Evolutionary conservation across 2,888 invertebrate genomes (phyloP).

Genomic region (Byasa hedistus): DNA sequence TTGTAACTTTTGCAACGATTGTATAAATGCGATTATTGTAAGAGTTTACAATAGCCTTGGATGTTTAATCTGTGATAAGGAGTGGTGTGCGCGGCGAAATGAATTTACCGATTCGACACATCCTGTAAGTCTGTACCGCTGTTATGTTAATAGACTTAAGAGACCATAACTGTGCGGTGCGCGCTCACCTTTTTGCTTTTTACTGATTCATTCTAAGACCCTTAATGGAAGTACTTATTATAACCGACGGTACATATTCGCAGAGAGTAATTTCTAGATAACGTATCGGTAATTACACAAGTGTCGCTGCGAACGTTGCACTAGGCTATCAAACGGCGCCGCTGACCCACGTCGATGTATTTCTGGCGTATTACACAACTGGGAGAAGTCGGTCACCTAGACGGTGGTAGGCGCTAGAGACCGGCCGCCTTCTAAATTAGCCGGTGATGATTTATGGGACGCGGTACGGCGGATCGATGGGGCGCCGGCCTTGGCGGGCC

Average conservation of each 20-base stretch:
- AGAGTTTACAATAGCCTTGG: slow-evolving; percentile 21
- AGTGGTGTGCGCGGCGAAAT: slow-evolving; percentile 21
- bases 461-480: slow-evolving; percentile 59
- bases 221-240: slow-evolving; percentile 41
- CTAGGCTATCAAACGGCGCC: background rate
- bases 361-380: slow-evolving; percentile 64
- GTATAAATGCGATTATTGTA: slow-evolving; percentile 6
- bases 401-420: slow-evolving; percentile 54
- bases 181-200: slow-evolving; percentile 47
- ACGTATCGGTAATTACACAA: slow-evolving; percentile 9
- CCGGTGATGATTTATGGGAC: slow-evolving; percentile 57
- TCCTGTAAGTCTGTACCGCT: slow-evolving; percentile 18
- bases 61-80: slow-evolving; percentile 23
- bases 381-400: slow-evolving; percentile 69
- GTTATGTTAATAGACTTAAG: slow-evolving; percentile 49
- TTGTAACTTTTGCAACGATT: slow-evolving; percentile 9
- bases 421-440: slow-evolving; percentile 55
- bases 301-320: background rate
- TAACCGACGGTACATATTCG: slow-evolving; percentile 34
- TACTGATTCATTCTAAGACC: slow-evolving; percentile 45
- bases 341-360: slow-evolving; percentile 41
- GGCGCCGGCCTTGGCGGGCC: slow-evolving; percentile 69
- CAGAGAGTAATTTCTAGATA: slow-evolving; percentile 1
- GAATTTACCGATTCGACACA: slow-evolving; percentile 26
- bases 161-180: slow-evolving; percentile 39